phyloP scores from a whole-genome alignment of 2,113 vertebrate species.

The Bufo gargarizans region DNA sequence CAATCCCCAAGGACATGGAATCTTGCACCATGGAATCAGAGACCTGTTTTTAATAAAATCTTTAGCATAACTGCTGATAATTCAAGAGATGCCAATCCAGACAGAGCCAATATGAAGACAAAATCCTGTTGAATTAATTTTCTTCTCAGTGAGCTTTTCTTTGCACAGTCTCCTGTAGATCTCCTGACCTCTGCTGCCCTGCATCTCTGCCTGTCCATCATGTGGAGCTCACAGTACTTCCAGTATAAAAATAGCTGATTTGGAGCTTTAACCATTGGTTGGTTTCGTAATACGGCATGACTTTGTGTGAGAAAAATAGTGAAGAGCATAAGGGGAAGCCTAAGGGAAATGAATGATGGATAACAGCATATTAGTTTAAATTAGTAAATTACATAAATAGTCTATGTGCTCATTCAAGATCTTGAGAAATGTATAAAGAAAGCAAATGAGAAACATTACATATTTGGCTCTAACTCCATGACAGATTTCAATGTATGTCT shows the following conservation, averaged over 20 bases:
- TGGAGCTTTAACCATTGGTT: neutral
- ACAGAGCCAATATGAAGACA: neutral
- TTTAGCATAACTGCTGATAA: neutral
- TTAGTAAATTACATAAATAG: too few relatives aligned
- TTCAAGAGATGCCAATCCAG: neutral
- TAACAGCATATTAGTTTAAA: too few relatives aligned
- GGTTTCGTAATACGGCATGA: neutral
- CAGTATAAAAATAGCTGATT: neutral
- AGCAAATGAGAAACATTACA: too few relatives aligned
- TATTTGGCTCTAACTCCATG: too few relatives aligned
- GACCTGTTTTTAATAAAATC: neutral
- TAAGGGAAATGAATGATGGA: neutral
- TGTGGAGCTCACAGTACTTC: neutral
- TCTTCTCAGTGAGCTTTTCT: conserved; percentile 28
- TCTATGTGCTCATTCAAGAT: too few relatives aligned
- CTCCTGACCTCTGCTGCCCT: conserved; percentile 25
- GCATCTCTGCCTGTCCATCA: conserved; percentile 25
- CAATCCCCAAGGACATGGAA: neutral
- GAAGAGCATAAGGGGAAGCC: neutral
- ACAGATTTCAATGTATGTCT: too few relatives aligned
- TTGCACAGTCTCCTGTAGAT: conserved; percentile 18
- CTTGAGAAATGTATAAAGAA: too few relatives aligned
- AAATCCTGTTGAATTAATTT: conserved; percentile 4
- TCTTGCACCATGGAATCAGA: neutral
- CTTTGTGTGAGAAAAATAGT: neutral